Percentiles rank a stretch among this genome's conserved stretches.
These are phyloP conservation scores for Phytoseiulus persimilis DNA, from an alignment of 2,888 invertebrate species.

Conservation along the genomic window DNA sequence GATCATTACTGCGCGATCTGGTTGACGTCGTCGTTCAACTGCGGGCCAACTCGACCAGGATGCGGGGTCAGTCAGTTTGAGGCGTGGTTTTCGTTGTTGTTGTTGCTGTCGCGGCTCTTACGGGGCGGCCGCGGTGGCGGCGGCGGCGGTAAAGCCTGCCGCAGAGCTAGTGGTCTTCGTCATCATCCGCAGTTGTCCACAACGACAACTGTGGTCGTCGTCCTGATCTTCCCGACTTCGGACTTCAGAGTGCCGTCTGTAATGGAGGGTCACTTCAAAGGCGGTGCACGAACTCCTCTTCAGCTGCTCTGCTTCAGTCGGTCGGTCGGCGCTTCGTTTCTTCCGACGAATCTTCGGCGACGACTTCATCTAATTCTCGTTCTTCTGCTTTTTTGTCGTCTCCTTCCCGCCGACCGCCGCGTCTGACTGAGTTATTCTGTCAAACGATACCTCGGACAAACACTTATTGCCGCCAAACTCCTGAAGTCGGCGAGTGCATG, in stretches of 20 bases:
- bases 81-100: neutral
- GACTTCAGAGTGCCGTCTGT: neutral
- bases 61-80: neutral
- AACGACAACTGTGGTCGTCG: neutral
- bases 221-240: neutral
- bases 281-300: neutral
- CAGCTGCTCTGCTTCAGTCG: neutral
- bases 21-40: neutral
- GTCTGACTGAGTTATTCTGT: neutral
- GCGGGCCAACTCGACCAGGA: neutral
- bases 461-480: neutral
- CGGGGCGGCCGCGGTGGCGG: neutral
- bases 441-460: neutral
- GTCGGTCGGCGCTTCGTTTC: neutral
- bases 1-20: neutral
- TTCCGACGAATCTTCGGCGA: neutral
- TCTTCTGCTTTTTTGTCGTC: neutral
- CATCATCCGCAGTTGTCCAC: neutral
- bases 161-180: neutral
- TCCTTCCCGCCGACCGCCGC: neutral
- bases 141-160: neutral
- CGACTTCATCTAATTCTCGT: constrained; percentile 5
- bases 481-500: neutral
- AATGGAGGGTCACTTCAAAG: constrained; percentile 5
- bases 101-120: neutral